Conservation (phyloP, 2,888 invertebrate species). For the Pecten maximus region DNA sequence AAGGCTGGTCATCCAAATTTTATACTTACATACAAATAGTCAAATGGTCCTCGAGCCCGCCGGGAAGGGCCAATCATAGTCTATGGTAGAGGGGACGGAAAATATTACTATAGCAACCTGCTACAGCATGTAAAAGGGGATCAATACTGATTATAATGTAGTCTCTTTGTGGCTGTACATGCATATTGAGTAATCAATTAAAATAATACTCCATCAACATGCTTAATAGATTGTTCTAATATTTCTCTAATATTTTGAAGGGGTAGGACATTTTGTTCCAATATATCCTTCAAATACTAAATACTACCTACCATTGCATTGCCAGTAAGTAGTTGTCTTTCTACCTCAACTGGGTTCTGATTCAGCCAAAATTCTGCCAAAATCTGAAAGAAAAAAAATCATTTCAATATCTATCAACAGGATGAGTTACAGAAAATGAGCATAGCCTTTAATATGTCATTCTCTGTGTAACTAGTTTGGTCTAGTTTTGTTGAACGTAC, state of each 20-base stretch:
- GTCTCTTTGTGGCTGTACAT: not conserved
- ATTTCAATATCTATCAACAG: not conserved
- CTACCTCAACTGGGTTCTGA: slow-evolving; percentile 74
- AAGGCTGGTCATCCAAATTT: not conserved
- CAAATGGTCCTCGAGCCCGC: slow-evolving; percentile 46
- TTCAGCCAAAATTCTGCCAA: slow-evolving; percentile 81
- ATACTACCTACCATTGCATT: slow-evolving; percentile 47
- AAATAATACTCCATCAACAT: not conserved
- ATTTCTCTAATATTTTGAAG: not conserved
- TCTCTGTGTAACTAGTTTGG: too few species aligned
- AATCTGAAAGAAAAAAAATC: slow-evolving; percentile 65
- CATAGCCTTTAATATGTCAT: too few species aligned
- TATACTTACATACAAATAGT: slow-evolving; percentile 59
- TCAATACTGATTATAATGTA: not conserved
- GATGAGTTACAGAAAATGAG: not conserved
- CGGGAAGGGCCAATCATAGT: not conserved
- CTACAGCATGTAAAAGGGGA: not conserved
- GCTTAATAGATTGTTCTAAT: not conserved
- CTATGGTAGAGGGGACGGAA: not conserved
- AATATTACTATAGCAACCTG: not conserved
- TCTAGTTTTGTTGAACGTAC: too few species aligned
- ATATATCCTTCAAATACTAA: not conserved
- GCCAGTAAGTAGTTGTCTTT: slow-evolving; percentile 49
- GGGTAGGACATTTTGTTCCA: not conserved
- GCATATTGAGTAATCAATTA: not conserved